Evolutionary conservation across 2,888 invertebrate genomes (phyloP), one percentile per base, ranked within the genome.

Genomic region (Phoronis australis): DNA sequence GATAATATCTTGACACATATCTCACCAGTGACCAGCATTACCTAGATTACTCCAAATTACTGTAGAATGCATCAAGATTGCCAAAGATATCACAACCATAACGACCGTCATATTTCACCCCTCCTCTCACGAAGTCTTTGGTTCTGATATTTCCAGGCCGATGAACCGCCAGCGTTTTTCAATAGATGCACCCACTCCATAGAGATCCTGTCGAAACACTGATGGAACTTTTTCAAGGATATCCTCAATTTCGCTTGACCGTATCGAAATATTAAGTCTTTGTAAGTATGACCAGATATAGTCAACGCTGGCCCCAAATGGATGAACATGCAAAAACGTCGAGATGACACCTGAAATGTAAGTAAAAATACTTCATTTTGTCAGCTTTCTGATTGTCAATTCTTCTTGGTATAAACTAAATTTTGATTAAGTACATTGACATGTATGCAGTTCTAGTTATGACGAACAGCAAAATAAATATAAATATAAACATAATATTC

Each of bases 211-310:
- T 63, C 83, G 83, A 76, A 93, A 95, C 27, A 94, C 85, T 60
- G 85, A 85, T 0, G 85, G 83, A 75, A 90, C 89, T 67, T 84
- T 84, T 64, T 84, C 83, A 70, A 94, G 83, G 22, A 92, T 52
- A 25, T 69, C 66, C 54, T 74, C 73, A 1, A 75, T 59, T 46
- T 73, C 86, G 37, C 85, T 83, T 42, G 87, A 85, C 52, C 86
- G 82, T 43, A 88, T 79, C 59, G 81, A 81, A 1, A 87, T 81
- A 64, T 88, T 86, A 59, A 90, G 80, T 68, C 88, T 88, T 66
- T 88, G 87, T 22, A 95, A 83, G 78, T 93, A 95, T 6, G 89
- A 90, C 82, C 89, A 89, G 56, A 95, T 86, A 77, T 90, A 90
- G 73, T 90, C 91, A 2, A 90, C 82, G 51, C 88, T 88, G 1